Evolutionary conservation across 2,888 invertebrate species (phyloP).

Genomic region (Dolomedes plantarius): DNA sequence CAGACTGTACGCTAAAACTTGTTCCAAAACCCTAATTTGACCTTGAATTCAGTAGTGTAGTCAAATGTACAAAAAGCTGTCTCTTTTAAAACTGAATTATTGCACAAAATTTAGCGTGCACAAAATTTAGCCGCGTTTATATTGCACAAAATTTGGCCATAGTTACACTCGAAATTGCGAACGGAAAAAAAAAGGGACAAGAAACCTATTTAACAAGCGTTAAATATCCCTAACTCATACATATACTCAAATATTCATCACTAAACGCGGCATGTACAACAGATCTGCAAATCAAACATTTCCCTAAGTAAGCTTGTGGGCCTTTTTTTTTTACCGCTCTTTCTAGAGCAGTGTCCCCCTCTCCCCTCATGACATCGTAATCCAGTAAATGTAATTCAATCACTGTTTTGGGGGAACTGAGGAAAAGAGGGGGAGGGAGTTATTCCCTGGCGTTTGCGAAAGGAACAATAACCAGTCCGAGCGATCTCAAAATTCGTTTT

Average conservation of each 20-base stretch:
- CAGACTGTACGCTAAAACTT: too few relatives aligned
- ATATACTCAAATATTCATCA: not conserved
- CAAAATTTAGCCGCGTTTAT: too few relatives aligned
- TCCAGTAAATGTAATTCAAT: conserved; percentile 9
- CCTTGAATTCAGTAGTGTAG: too few relatives aligned
- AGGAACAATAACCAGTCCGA: not conserved
- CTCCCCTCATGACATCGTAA: not conserved
- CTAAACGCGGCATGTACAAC: not conserved
- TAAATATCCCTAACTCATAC: too few relatives aligned
- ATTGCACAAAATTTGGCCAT: too few relatives aligned
- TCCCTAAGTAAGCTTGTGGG: not conserved
- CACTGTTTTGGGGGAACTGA: not conserved
- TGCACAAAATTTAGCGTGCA: too few relatives aligned
- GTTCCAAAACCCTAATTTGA: too few relatives aligned
- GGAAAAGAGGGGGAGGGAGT: not conserved
- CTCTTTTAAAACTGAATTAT: too few relatives aligned
- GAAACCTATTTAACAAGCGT: too few relatives aligned
- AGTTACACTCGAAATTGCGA: too few relatives aligned
- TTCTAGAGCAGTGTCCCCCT: not conserved
- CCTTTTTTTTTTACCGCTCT: not conserved
- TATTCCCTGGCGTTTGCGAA: not conserved
- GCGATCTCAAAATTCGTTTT: not conserved
- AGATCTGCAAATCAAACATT: not conserved
- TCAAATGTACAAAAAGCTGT: too few relatives aligned
- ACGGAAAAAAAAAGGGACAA: too few relatives aligned